A percentile compares a stretch with the other conserved stretches of the same genome.
These are phyloP conservation scores for Osmerus eperlanus DNA, from an alignment of 2,113 vertebrate species.

Conservation along the genomic window DNA sequence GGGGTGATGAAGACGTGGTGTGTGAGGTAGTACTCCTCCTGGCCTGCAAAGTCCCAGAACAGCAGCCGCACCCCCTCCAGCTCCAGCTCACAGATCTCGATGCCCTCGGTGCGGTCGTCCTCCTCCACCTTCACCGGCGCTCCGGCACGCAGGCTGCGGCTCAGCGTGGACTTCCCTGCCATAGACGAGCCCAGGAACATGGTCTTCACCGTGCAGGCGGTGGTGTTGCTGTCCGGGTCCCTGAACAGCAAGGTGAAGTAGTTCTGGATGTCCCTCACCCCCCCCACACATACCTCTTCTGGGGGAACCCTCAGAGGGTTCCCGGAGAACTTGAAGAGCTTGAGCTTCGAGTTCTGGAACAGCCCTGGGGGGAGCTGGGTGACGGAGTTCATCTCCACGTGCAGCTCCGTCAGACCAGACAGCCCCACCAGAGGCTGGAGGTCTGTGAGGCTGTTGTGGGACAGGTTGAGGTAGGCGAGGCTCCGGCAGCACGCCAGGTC, in stretches of 20 bases:
- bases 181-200: conserved; percentile 70
- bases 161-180: conserved; percentile 69
- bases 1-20: conserved; percentile 73
- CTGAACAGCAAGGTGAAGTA: conserved; percentile 65
- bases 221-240: neutral
- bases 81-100: conserved; percentile 66
- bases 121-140: conserved; percentile 38
- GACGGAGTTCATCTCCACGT: conserved; percentile 62
- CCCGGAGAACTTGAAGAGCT: conserved; percentile 53
- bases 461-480: conserved; percentile 67
- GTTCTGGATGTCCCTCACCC: conserved; percentile 62
- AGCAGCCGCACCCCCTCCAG: conserved; percentile 59
- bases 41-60: conserved; percentile 77
- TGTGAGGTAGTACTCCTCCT: conserved; percentile 72
- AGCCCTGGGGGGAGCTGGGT: conserved; percentile 56
- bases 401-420: conserved; percentile 51
- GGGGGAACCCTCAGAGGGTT: conserved; percentile 65
- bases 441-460: conserved; percentile 60
- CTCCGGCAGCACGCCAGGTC: conserved; percentile 59
- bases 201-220: conserved; percentile 63
- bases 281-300: conserved; percentile 63
- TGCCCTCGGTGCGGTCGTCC: conserved; percentile 62
- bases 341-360: conserved; percentile 51
- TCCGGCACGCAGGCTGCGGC: conserved; percentile 58
- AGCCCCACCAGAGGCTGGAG: conserved; percentile 59